Evolutionary conservation across 1,140 invertebrate genomes (phyloP), one percentile per base, ranked within the genome.

Genomic region (Pissodes strobi): DNA sequence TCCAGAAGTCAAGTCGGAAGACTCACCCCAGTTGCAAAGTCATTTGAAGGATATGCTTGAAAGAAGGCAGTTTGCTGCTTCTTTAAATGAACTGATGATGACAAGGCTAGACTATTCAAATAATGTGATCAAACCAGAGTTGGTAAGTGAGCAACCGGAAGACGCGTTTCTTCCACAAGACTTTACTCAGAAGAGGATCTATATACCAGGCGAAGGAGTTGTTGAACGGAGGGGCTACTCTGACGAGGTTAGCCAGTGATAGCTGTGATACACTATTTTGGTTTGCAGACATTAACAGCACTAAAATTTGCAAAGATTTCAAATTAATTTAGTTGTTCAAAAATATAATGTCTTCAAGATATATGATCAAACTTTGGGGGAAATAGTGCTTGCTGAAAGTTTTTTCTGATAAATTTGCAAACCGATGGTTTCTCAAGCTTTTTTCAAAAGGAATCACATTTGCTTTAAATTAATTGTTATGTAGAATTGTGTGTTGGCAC

Each of bases 31-130:
- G 10, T 15, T 64, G 19, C 49, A 46, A 9, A 19, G 21, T 10
- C 53, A 57, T 4, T 17, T 57, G 8, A 37, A 57, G 6, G 53
- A 64, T 3, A n/a, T 64, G 19, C 13, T 65, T 5, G 55, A 65
- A n/a, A 58, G 55, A 22, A 22, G 52, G 10, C 38, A 59, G 21
- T 59, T 58, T 22, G 38, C 55, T 4, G 46, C 18, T 13, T 58
- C 63, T n/a, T 59, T 65, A 21, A 58, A 27, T 22, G 48, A 64
- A 13, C 19, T 64, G 41, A 56, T 51, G 18, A 51, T 61, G 17
- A n/a, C 18, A 19, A 52, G 25, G 21, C 48, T 43, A 17, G 41
- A 59, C 9, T 27, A 43, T 30, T 18, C 23, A 2, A 49, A 39
- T 39, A 39, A 59, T 21, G 12, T 59, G 2, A 41, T 57, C 10